Evolutionary conservation across 2,888 invertebrate species (phyloP), one percentile per base, ranked within the genome.

Genomic region (Melieria omissa): DNA sequence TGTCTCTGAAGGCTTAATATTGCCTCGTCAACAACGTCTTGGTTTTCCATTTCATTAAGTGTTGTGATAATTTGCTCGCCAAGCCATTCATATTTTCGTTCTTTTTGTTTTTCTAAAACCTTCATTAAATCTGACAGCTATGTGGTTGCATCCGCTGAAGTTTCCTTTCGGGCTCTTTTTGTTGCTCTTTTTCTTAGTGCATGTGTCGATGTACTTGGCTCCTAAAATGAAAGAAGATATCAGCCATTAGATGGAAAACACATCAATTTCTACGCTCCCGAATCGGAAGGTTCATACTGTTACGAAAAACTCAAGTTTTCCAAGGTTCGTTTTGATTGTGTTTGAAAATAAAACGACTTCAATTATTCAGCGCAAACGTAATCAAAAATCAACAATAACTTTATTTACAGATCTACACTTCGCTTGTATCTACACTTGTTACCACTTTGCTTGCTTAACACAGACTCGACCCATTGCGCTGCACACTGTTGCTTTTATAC

Each of bases 241-340:
- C 49, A 49, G 12, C 3, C 71, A 44, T 52, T 73, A 52, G 71
- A 70, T 67, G 73, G 73, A 55, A 73, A 71, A 41, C 73, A 73
- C 57, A 62, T 65, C 7, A 41, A 46, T 8, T 60, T 69, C 54
- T 49, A 45, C 9, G 55, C 62, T n/a, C 61, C 68, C 14, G 29
- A 46, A 47, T 44, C 52, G 14, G 69, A 69, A 5, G 65, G 73
- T 42, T 52, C 60, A 42, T 71, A 67, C 29, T 16, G 2, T n/a
- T n/a, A n/a, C n/a, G n/a, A n/a, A n/a, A n/a, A n/a, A n/a, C n/a
- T n/a, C n/a, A n/a, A n/a, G n/a, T n/a, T n/a, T n/a, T n/a, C n/a
- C n/a, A n/a, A n/a, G n/a, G n/a, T n/a, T n/a, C n/a, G n/a, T n/a
- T n/a, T n/a, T n/a, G n/a, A n/a, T n/a, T n/a, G n/a, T n/a, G n/a